A percentile compares a stretch with the other conserved stretches of the same genome.
Conservation (phyloP, 2,888 invertebrate species). For the Argyresthia albistria region DNA sequence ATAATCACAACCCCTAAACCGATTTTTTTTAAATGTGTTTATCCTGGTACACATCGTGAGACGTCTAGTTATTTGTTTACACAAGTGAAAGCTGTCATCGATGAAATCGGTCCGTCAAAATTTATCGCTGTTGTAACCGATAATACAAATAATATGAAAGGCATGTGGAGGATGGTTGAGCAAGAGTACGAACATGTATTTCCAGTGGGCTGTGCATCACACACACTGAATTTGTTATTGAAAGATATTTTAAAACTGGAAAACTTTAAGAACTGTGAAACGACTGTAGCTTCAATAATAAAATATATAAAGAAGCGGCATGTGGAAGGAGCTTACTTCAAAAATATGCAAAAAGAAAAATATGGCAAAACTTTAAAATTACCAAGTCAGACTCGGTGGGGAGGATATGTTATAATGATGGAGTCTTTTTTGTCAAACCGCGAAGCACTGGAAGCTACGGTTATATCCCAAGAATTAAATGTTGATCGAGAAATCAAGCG, state of each 20-base stretch:
- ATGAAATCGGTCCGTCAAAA: background rate
- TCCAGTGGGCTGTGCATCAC: background rate
- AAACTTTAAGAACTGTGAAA: background rate
- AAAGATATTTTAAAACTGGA: background rate
- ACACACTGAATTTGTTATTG: background rate
- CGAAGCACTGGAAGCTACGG: background rate
- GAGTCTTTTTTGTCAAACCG: background rate
- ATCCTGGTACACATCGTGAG: background rate
- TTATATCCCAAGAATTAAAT: background rate
- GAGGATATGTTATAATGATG: background rate
- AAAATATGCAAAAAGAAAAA: background rate
- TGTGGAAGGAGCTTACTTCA: background rate
- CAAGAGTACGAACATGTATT: background rate
- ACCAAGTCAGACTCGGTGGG: background rate
- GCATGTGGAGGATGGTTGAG: background rate
- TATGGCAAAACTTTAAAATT: background rate
- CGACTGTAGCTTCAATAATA: background rate
- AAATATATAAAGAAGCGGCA: constrained; percentile 1
- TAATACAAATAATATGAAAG: background rate
- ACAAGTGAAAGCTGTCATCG: background rate
- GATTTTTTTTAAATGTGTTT: background rate
- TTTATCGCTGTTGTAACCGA: background rate
- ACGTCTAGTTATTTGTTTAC: background rate
- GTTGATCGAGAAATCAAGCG: background rate
- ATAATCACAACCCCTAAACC: no score